These are phyloP conservation scores for Ailurus styani DNA, from an alignment of 2,113 vertebrate species.

Conservation along the genomic window DNA sequence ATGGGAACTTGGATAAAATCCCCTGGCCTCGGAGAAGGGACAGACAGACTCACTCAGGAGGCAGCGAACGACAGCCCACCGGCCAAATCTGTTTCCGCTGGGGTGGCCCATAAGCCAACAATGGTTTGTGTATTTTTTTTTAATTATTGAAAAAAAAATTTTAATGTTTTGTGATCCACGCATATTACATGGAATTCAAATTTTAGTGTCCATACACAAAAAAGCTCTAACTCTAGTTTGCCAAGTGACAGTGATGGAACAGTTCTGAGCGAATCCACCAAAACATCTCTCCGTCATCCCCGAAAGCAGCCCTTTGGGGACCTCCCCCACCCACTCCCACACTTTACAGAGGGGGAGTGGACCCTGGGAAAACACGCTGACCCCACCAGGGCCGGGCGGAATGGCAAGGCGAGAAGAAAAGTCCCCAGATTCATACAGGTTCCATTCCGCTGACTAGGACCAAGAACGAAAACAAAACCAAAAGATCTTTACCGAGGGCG, in stretches of 20 bases:
- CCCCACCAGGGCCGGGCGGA: neutral
- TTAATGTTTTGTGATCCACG: neutral
- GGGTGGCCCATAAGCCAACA: neutral
- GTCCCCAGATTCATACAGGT: neutral
- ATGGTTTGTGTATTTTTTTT: neutral
- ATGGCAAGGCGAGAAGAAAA: neutral
- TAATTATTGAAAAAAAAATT: neutral
- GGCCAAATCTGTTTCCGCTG: neutral
- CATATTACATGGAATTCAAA: neutral
- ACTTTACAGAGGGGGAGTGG: neutral
- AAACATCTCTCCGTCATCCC: neutral
- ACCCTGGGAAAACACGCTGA: neutral
- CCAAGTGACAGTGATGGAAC: neutral
- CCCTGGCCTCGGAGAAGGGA: neutral
- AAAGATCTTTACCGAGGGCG: neutral
- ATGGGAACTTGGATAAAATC: neutral
- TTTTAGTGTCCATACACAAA: neutral
- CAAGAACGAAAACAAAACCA: neutral
- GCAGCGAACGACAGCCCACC: rapidly evolving
- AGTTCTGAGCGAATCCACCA: neutral
- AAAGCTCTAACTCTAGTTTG: neutral
- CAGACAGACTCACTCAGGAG: neutral
- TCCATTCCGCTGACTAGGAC: neutral
- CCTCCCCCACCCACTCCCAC: neutral
- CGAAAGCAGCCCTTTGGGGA: neutral